These are phyloP conservation scores for Caenorhabditis sp. DNA, from an alignment of 2,888 invertebrate species.

Conservation along the genomic window DNA sequence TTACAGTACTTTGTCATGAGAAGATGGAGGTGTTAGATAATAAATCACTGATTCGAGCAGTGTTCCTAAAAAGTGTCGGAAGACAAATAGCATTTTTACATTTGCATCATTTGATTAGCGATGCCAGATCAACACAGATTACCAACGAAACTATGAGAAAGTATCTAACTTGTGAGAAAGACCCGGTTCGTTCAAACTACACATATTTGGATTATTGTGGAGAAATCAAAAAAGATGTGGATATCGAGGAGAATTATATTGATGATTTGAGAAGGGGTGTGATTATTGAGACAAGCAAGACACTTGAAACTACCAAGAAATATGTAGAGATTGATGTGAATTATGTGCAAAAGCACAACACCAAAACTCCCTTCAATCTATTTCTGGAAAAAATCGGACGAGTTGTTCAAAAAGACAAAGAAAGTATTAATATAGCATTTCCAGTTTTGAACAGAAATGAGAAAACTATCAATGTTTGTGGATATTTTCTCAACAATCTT, in stretches of 20 bases:
- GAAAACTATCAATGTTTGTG: slow-evolving; percentile 39
- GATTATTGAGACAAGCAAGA: neutral
- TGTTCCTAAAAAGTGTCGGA: slow-evolving; percentile 6
- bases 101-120: slow-evolving; percentile 52
- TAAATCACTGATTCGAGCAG: slow-evolving; percentile 7
- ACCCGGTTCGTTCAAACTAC: no score
- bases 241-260: slow-evolving; percentile 10
- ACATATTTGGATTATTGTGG: slow-evolving; percentile 22
- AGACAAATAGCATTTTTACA: slow-evolving; percentile 32
- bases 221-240: neutral
- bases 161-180: no score
- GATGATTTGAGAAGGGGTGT: slow-evolving; percentile 5
- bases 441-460: slow-evolving; percentile 43
- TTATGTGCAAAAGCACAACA: neutral
- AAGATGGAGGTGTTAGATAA: slow-evolving; percentile 14
- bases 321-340: neutral
- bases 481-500: slow-evolving; percentile 61
- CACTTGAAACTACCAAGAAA: no score
- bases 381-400: slow-evolving; percentile 11
- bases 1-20: slow-evolving; percentile 18
- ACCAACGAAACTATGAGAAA: slow-evolving; percentile 23
- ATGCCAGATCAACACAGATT: slow-evolving; percentile 46
- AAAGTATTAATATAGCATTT: slow-evolving; percentile 45
- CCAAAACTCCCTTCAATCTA: slow-evolving; percentile 28
- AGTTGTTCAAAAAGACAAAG: neutral